Percentiles rank a stretch among this genome's conserved stretches.
phyloP scores from a whole-genome alignment of 2,113 vertebrate genomes.

The Polypterus bichir region DNA sequence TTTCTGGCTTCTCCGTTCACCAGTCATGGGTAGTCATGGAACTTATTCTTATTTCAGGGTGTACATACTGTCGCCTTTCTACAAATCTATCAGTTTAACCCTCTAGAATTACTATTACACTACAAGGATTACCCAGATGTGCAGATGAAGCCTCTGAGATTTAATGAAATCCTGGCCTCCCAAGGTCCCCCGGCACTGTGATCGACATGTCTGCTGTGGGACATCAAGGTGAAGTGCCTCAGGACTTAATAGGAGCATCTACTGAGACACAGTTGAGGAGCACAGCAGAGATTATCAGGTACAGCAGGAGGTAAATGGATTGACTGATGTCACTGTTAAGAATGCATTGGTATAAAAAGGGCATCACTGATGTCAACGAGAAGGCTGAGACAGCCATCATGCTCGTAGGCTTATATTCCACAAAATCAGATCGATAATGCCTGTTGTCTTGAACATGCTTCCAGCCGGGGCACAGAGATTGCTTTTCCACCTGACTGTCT shows the following conservation, averaged over 20 bases:
- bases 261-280: conserved; percentile 22
- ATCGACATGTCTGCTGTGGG: conserved; percentile 15
- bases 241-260: not conserved
- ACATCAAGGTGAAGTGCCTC: not conserved
- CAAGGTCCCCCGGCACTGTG: conserved; percentile 8
- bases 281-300: not conserved
- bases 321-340: not conserved
- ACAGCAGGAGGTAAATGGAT: not conserved
- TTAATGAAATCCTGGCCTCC: conserved; percentile 17
- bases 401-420: not conserved
- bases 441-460: not conserved
- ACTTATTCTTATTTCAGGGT: too few relatives aligned
- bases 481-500: not conserved
- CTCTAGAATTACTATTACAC: too few relatives aligned
- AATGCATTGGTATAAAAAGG: not conserved
- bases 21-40: too few relatives aligned
- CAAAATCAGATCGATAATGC: not conserved
- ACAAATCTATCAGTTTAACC: too few relatives aligned
- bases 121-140: too few relatives aligned
- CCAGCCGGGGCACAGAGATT: not conserved
- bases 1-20: too few relatives aligned
- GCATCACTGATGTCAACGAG: not conserved
- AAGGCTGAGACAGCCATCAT: not conserved
- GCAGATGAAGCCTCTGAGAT: conserved; percentile 17
- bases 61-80: too few relatives aligned